A percentile compares a stretch with the other conserved stretches of the same genome.
phyloP scores from a whole-genome alignment of 2,797 vertebrate genomes.

The Tokudaia muenninki region DNA sequence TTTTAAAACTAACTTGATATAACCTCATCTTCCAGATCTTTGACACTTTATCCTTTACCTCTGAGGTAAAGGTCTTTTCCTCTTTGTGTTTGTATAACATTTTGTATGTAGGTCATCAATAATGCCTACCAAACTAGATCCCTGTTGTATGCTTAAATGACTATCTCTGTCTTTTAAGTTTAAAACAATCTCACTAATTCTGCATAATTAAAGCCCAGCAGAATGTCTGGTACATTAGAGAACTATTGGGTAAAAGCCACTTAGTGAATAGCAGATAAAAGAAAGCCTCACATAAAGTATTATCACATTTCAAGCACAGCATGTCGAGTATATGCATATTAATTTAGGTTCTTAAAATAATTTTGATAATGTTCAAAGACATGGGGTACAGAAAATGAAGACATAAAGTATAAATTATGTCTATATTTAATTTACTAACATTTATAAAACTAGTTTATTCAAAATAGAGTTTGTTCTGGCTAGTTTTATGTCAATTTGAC shows the following conservation, averaged over 20 bases:
- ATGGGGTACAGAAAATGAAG: background rate
- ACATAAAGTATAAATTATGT: background rate
- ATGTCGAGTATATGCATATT: background rate
- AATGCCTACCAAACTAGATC: slow-evolving; percentile 1
- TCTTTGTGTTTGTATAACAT: slow-evolving; percentile 38
- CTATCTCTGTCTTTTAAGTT: background rate
- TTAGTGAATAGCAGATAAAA: slow-evolving; percentile 39
- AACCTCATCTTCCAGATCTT: background rate
- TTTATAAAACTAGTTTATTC: slow-evolving; percentile 43
- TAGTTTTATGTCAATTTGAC: background rate
- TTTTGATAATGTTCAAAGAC: background rate
- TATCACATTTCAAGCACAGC: background rate
- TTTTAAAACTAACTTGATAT: slow-evolving; percentile 46
- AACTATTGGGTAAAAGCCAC: background rate
- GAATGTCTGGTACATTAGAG: background rate
- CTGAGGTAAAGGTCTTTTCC: background rate
- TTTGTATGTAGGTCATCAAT: background rate
- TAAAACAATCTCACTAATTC: slow-evolving; percentile 57
- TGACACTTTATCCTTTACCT: background rate
- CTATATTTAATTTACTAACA: background rate
- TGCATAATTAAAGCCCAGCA: background rate
- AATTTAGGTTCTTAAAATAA: background rate
- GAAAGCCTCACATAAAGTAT: background rate
- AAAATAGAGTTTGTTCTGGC: background rate
- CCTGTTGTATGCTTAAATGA: background rate